phyloP scores from a whole-genome alignment of 1,140 invertebrate genomes.

The Drosophila eugracilis region DNA sequence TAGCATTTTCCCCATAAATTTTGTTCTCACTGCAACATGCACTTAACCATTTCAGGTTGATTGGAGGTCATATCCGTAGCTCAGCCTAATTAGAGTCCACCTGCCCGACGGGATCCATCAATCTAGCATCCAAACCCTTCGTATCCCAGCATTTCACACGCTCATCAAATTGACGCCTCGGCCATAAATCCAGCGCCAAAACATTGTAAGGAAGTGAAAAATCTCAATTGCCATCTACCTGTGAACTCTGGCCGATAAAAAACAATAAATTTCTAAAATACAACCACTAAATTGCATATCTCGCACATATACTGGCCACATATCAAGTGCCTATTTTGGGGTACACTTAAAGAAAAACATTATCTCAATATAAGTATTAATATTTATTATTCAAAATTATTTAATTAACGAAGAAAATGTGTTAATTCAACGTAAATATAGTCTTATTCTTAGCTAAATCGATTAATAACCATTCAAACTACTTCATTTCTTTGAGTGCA shows the following conservation, averaged over 20 bases:
- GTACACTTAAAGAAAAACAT: slow-evolving; percentile 18
- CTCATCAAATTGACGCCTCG: slow-evolving; percentile 58
- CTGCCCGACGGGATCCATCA: slow-evolving; percentile 21
- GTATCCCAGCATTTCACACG: slow-evolving; percentile 57
- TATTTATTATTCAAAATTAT: too few relatives aligned
- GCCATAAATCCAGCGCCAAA: slow-evolving; percentile 50
- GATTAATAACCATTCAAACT: background rate
- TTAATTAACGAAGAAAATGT: too few relatives aligned
- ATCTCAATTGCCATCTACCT: slow-evolving; percentile 54
- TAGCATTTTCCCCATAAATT: background rate
- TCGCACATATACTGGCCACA: slow-evolving; percentile 19
- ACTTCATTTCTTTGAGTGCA: slow-evolving; percentile 14
- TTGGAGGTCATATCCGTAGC: slow-evolving; percentile 20
- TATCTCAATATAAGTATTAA: too few relatives aligned
- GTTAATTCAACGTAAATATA: background rate
- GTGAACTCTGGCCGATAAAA: slow-evolving; percentile 70
- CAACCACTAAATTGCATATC: slow-evolving; percentile 63
- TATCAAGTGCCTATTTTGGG: slow-evolving; percentile 36
- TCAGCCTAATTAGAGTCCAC: slow-evolving; percentile 46
- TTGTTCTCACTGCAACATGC: background rate
- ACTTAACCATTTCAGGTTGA: slow-evolving; percentile 20
- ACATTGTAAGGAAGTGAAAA: slow-evolving; percentile 62
- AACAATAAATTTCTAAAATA: slow-evolving; percentile 76
- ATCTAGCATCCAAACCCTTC: slow-evolving; percentile 16
- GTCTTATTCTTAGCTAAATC: background rate